Percentiles rank a stretch among this genome's conserved stretches.
Evolutionary conservation across 35 echinoderm and acorn worm genomes (phyloP).

Genomic region (Ptychodera flava): DNA sequence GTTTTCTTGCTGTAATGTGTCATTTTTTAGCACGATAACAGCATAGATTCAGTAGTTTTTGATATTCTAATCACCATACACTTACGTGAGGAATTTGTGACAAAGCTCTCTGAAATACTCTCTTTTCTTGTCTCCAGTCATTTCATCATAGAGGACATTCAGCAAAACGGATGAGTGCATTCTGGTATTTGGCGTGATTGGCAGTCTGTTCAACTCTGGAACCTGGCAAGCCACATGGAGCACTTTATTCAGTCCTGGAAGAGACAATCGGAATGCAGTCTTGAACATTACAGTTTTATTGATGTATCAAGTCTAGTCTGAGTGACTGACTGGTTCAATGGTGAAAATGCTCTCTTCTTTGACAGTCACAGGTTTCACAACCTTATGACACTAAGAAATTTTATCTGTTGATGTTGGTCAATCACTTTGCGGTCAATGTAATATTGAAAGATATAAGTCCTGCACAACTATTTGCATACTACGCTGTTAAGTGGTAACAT

Average conservation of each 20-base stretch:
- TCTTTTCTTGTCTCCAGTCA: constrained; percentile 79
- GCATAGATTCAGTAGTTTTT: no score
- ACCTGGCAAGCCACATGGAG: constrained; percentile 72
- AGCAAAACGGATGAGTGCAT: constrained; percentile 88
- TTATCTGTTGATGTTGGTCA: no score
- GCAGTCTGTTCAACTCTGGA: constrained; percentile 57
- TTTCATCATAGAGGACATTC: constrained; percentile 79
- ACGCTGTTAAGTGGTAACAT: no score
- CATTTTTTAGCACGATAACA: no score
- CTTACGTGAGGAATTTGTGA: constrained; percentile 88
- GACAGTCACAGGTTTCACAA: background rate
- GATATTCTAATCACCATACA: no score
- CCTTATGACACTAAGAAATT: background rate
- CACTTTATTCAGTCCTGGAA: constrained; percentile 66
- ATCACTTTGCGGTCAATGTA: no score
- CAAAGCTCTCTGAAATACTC: constrained; percentile 64
- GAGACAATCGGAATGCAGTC: no score
- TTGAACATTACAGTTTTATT: no score
- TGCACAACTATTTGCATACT: no score
- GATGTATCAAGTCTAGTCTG: background rate
- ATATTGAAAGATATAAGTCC: no score
- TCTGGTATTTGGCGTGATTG: constrained; percentile 58
- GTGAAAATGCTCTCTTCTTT: background rate
- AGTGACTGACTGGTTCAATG: background rate
- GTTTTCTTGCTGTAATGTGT: no score